These are phyloP conservation scores for Aspidiotus destructor DNA, from an alignment of 2,888 invertebrate genomes.

Conservation along the genomic window DNA sequence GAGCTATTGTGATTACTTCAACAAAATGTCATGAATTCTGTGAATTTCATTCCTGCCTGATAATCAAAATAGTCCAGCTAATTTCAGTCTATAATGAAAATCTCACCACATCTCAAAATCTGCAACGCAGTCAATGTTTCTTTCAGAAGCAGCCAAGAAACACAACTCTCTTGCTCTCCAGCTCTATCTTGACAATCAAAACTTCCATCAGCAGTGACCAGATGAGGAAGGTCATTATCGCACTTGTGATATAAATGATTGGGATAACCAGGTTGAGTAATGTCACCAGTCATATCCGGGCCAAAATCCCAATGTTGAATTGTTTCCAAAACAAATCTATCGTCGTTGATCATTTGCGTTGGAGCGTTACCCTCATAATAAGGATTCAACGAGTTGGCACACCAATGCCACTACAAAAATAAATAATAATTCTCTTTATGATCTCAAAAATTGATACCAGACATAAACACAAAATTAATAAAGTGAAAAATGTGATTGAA, in stretches of 20 bases:
- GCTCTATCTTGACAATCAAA: constrained; percentile 78
- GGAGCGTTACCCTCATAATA: constrained; percentile 78
- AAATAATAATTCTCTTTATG: neutral
- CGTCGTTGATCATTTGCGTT: constrained; percentile 65
- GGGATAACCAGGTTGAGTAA: constrained; percentile 53
- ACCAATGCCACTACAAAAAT: constrained; percentile 67
- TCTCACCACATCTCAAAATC: constrained; percentile 40
- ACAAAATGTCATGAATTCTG: no score
- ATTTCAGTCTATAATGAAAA: no score
- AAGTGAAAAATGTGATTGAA: no score
- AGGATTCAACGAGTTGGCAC: constrained; percentile 78
- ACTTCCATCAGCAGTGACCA: constrained; percentile 91
- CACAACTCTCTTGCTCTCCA: constrained; percentile 72
- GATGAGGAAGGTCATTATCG: constrained; percentile 30
- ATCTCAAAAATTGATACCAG: no score
- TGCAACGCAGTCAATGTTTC: constrained; percentile 46
- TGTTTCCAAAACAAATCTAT: constrained; percentile 71
- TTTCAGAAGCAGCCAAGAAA: constrained; percentile 69
- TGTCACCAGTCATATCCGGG: constrained; percentile 71
- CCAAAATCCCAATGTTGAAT: constrained; percentile 78
- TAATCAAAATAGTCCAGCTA: no score
- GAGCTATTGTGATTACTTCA: no score
- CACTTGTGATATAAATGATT: constrained; percentile 1
- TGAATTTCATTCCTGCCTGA: no score
- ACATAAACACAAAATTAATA: neutral